Evolutionary conservation across 2,113 vertebrate species (phyloP).

Genomic region (Scortum barcoo): DNA sequence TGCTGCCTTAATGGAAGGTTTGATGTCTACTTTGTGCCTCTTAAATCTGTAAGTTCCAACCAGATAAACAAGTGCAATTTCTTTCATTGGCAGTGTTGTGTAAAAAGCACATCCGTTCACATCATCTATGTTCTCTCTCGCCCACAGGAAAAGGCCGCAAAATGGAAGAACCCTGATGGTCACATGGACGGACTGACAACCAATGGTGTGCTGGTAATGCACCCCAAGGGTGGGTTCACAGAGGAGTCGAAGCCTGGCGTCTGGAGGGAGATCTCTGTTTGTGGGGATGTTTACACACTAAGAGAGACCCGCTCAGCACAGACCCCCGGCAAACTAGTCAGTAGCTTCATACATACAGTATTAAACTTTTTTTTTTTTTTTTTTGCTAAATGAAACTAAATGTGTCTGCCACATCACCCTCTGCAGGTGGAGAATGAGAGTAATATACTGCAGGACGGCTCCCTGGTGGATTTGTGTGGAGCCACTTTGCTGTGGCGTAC

Average conservation of each 20-base stretch:
- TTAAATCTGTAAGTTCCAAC: background rate
- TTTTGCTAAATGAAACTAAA: background rate
- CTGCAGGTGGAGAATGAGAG: constrained; percentile 95
- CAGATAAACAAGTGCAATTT: constrained; percentile 10
- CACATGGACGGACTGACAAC: constrained; percentile 99
- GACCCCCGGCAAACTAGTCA: constrained; percentile 95
- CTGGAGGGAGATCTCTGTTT: constrained; percentile 98
- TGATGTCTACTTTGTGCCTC: background rate
- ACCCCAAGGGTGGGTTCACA: constrained; percentile 94
- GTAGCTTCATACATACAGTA: constrained; percentile 62
- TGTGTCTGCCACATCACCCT: background rate
- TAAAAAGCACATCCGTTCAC: background rate
- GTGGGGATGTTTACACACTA: constrained; percentile 96
- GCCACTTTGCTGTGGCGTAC: constrained; percentile 97
- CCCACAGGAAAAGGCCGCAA: constrained; percentile 95
- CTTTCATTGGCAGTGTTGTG: background rate
- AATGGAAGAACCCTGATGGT: constrained; percentile 99
- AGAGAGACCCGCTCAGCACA: constrained; percentile 97
- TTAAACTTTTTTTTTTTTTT: background rate
- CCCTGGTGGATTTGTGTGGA: constrained; percentile 96
- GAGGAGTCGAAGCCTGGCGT: constrained; percentile 96
- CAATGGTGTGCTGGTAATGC: constrained; percentile 98
- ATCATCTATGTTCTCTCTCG: constrained; percentile 11
- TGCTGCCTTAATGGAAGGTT: constrained; percentile 4
- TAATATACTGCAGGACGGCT: constrained; percentile 95